Evolutionary conservation across 2,797 vertebrate species (phyloP).

Genomic region (Poecilia velifera): DNA sequence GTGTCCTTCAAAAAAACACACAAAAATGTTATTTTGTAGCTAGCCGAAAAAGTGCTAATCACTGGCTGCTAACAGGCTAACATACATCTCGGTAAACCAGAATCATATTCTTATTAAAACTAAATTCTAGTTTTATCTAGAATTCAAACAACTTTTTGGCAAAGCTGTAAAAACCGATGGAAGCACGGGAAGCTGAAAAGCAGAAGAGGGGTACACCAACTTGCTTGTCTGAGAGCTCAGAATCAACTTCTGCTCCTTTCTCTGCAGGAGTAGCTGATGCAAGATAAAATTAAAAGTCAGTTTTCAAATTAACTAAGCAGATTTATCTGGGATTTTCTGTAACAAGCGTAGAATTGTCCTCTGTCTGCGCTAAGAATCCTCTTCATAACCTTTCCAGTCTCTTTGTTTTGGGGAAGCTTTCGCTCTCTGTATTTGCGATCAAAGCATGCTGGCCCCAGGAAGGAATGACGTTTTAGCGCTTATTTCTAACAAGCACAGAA

Average conservation of each 20-base stretch:
- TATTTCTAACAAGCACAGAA: slow-evolving; percentile 27
- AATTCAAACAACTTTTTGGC: neutral
- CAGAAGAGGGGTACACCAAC: slow-evolving; percentile 45
- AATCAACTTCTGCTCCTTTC: slow-evolving; percentile 24
- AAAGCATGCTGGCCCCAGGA: slow-evolving; percentile 36
- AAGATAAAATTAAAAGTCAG: slow-evolving; percentile 35
- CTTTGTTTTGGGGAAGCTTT: slow-evolving; percentile 8
- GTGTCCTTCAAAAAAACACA: neutral
- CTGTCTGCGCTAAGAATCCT: slow-evolving; percentile 22
- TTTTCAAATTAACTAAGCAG: neutral
- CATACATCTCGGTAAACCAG: neutral
- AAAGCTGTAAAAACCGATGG: neutral
- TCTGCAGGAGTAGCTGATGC: slow-evolving; percentile 49
- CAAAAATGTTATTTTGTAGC: neutral
- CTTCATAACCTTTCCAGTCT: slow-evolving; percentile 12
- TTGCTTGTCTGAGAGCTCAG: slow-evolving; percentile 43
- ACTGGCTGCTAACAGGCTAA: neutral
- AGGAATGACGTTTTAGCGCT: neutral
- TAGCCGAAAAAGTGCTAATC: neutral
- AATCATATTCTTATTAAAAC: neutral
- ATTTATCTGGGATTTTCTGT: neutral
- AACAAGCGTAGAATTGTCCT: neutral
- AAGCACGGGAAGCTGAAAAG: slow-evolving; percentile 35
- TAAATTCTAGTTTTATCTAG: slow-evolving; percentile 8
- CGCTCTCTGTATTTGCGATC: slow-evolving; percentile 32